Percentiles rank a stretch among this genome's conserved stretches.
phyloP scores from a whole-genome alignment of 2,113 vertebrate species.

The Antennarius striatus region DNA sequence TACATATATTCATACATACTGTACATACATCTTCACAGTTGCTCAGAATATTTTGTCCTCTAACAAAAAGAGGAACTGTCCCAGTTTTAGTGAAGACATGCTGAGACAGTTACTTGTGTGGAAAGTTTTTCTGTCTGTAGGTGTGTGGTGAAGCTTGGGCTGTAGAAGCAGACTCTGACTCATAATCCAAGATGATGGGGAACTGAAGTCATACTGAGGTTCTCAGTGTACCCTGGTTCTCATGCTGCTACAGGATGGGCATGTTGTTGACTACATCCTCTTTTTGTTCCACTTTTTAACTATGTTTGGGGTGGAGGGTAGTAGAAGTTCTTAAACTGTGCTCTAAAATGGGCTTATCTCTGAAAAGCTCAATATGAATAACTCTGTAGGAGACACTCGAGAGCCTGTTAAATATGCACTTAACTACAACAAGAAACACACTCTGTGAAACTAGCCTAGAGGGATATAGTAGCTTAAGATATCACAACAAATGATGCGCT shows the following conservation, averaged over 20 bases:
- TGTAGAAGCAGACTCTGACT: slow-evolving; percentile 64
- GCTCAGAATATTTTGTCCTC: no score
- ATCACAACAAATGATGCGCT: slow-evolving; percentile 62
- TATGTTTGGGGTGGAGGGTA: not conserved
- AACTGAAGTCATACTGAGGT: slow-evolving; percentile 52
- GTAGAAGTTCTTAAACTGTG: slow-evolving; percentile 20
- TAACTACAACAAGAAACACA: slow-evolving; percentile 53
- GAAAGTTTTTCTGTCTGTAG: slow-evolving; percentile 69
- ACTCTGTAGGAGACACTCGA: slow-evolving; percentile 42
- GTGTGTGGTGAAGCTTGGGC: slow-evolving; percentile 54
- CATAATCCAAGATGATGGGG: slow-evolving; percentile 66
- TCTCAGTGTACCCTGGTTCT: slow-evolving; percentile 41
- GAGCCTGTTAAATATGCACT: slow-evolving; percentile 55
- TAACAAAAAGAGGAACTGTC: slow-evolving; percentile 28
- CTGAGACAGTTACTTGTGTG: slow-evolving; percentile 44
- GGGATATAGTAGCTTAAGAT: slow-evolving; percentile 60
- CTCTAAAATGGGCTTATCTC: slow-evolving; percentile 38
- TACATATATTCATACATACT: no score
- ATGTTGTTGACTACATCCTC: slow-evolving; percentile 27
- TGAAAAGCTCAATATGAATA: slow-evolving; percentile 52
- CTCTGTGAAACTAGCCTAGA: slow-evolving; percentile 50
- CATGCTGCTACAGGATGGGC: slow-evolving; percentile 44
- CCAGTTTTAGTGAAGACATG: slow-evolving; percentile 49
- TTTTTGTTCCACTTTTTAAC: slow-evolving; percentile 42
- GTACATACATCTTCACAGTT: no score